Evolutionary conservation across 2,797 vertebrate species (phyloP).

Genomic region (Pelochelys cantorii): DNA sequence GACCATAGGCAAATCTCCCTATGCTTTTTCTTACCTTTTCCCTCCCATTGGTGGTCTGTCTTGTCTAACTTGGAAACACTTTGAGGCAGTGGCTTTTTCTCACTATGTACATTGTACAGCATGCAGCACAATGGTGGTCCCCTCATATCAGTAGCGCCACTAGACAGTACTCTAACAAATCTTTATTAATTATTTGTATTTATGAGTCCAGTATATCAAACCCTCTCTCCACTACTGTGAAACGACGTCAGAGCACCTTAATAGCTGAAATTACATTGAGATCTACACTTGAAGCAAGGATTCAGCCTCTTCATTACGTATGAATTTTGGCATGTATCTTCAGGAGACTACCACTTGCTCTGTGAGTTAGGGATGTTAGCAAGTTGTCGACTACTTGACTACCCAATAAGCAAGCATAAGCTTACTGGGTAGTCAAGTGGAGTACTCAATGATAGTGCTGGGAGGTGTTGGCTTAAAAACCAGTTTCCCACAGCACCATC

Average conservation of each 20-base stretch:
- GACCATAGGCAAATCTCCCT: neutral
- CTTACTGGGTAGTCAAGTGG: no score
- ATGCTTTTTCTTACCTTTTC: neutral
- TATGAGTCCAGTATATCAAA: neutral
- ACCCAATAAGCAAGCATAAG: no score
- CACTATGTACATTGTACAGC: accelerated
- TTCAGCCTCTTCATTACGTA: neutral
- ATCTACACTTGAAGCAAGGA: slow-evolving; percentile 2
- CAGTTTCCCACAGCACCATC: no score
- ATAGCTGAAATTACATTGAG: slow-evolving; percentile 10
- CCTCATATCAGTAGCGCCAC: neutral
- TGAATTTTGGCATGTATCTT: slow-evolving; percentile 50
- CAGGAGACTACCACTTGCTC: slow-evolving; percentile 20
- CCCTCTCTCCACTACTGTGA: neutral
- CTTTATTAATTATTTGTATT: neutral
- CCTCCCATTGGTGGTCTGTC: accelerated
- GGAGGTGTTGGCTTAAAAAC: no score
- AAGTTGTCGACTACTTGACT: no score
- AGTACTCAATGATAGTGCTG: no score
- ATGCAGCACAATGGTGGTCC: neutral
- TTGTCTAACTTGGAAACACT: neutral
- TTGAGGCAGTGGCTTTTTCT: neutral
- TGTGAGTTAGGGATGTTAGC: accelerated
- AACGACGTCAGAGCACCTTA: neutral
- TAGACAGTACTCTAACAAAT: neutral